phyloP scores from a whole-genome alignment of 2,113 vertebrate genomes.

The Pachycephala philippinensis region DNA sequence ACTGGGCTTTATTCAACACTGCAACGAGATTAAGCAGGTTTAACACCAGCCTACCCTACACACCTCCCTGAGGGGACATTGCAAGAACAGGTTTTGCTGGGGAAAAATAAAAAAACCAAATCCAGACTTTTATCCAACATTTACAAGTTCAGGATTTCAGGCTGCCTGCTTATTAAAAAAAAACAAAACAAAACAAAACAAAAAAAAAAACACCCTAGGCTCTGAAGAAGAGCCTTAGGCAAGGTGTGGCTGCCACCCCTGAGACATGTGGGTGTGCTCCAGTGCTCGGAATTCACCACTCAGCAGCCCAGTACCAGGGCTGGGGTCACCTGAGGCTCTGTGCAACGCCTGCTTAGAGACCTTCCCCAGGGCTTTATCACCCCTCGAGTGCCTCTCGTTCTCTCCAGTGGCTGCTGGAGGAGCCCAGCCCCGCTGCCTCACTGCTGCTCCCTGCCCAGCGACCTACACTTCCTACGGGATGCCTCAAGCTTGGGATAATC shows the following conservation, averaged over 20 bases:
- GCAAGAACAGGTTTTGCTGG: neutral
- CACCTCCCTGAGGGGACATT: neutral
- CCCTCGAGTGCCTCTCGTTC: neutral
- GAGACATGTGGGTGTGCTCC: rapidly evolving
- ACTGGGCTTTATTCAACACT: neutral
- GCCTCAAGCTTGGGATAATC: neutral
- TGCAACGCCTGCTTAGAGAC: too few species aligned
- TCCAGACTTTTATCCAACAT: neutral
- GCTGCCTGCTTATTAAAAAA: neutral
- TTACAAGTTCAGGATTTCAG: neutral
- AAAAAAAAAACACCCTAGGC: too few species aligned
- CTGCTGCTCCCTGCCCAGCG: neutral
- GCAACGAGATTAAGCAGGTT: neutral
- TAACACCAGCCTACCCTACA: neutral
- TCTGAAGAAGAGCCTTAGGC: neutral
- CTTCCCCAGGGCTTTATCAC: neutral
- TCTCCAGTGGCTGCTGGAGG: neutral
- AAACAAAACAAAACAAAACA: too few species aligned
- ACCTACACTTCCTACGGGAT: rapidly evolving
- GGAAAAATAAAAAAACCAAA: neutral
- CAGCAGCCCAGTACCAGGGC: rapidly evolving
- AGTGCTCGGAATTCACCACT: rapidly evolving
- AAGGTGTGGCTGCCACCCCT: neutral
- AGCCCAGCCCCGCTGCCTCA: neutral
- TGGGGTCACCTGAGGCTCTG: neutral